Conservation (phyloP, 2,113 vertebrate genomes). For the Tauraco erythrolophus region DNA sequence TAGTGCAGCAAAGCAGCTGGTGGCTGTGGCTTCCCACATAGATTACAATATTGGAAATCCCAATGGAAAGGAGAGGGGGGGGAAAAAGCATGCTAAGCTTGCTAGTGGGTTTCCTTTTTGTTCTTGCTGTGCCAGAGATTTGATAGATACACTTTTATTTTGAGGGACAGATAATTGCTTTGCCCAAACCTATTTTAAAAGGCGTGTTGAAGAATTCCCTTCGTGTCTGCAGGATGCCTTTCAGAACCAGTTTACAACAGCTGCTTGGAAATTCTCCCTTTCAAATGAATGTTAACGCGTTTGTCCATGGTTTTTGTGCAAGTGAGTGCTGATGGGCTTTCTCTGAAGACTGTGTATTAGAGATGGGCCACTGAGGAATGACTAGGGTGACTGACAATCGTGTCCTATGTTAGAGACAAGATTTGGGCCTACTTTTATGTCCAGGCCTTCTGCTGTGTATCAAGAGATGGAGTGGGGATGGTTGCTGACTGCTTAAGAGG, state of each 20-base stretch:
- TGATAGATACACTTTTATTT: neutral
- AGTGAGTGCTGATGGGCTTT: neutral
- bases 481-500: neutral
- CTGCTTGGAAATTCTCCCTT: neutral
- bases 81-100: neutral
- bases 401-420: neutral
- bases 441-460: neutral
- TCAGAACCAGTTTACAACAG: neutral
- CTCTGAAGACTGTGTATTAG: neutral
- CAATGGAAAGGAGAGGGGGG: neutral
- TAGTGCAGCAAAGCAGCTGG: neutral
- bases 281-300: neutral
- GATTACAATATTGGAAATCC: neutral
- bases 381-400: neutral
- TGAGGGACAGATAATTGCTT: neutral
- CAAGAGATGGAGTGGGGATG: neutral
- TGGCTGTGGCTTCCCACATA: neutral
- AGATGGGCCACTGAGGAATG: neutral
- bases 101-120: neutral
- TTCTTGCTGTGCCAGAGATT: neutral
- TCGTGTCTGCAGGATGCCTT: neutral
- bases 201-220: neutral
- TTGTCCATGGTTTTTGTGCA: neutral
- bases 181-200: neutral
- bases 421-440: neutral